Conservation (phyloP, 2,797 vertebrate species). For the Sebastiscus tertius region DNA sequence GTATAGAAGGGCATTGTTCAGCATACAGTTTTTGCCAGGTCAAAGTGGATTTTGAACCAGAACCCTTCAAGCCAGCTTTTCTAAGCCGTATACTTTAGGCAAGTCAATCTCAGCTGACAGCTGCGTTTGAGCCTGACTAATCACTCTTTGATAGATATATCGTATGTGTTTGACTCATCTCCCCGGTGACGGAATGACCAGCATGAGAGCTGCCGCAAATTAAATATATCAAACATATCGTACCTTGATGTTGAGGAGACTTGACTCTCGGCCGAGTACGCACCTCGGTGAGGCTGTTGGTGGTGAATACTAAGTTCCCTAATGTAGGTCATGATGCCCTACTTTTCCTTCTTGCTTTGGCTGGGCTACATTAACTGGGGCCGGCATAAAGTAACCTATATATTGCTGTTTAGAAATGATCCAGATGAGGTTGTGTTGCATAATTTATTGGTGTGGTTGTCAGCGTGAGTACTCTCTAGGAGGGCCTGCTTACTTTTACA, state of each 20-base stretch:
- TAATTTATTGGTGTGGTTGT: slow-evolving; percentile 52
- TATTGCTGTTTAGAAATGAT: slow-evolving; percentile 59
- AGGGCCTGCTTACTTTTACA: neutral
- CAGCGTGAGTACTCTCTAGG: slow-evolving; percentile 1
- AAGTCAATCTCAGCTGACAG: neutral
- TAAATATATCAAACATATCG: neutral
- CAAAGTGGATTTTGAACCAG: neutral
- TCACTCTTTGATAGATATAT: slow-evolving; percentile 13
- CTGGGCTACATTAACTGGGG: slow-evolving; percentile 51
- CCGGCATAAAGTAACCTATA: slow-evolving; percentile 68
- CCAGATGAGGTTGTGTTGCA: slow-evolving; percentile 48
- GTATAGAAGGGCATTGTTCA: neutral
- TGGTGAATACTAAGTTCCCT: slow-evolving; percentile 32
- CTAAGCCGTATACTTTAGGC: neutral
- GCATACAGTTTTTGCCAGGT: neutral
- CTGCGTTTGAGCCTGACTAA: neutral
- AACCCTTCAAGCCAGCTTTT: neutral
- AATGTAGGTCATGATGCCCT: slow-evolving; percentile 73
- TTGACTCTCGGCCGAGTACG: neutral
- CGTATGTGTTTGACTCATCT: neutral
- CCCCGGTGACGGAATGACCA: neutral
- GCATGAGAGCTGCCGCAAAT: neutral
- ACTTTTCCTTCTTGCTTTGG: slow-evolving; percentile 61
- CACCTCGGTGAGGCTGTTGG: slow-evolving; percentile 26
- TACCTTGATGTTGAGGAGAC: slow-evolving; percentile 18